These are phyloP conservation scores for Mormyrops attenuatus DNA, from an alignment of 2,797 vertebrate genomes.

Conservation along the genomic window DNA sequence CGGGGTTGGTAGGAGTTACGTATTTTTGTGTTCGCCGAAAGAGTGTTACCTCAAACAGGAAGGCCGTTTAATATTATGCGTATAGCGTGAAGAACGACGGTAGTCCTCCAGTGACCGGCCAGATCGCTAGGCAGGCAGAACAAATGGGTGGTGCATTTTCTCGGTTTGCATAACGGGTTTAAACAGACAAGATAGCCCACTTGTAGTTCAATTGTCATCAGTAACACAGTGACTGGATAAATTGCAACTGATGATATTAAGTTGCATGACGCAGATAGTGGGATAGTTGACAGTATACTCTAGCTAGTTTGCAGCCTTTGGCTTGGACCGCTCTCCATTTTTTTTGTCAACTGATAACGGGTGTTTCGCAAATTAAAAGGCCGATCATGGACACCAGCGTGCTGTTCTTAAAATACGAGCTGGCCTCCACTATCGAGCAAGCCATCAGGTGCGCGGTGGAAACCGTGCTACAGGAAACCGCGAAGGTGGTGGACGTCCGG, in stretches of 20 bases:
- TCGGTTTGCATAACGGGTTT: not conserved
- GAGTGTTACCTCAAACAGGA: not conserved
- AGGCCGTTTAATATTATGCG: not conserved
- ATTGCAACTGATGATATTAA: not conserved
- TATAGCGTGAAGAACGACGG: not conserved
- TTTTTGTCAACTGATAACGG: not conserved
- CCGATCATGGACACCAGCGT: slow-evolving; percentile 38
- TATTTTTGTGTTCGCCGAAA: not conserved
- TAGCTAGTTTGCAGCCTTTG: not conserved
- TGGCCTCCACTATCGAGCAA: slow-evolving; percentile 47
- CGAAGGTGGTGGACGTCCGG: slow-evolving; percentile 39
- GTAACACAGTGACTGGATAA: not conserved
- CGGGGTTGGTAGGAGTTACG: not conserved
- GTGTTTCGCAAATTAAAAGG: not conserved
- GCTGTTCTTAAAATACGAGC: slow-evolving; percentile 47
- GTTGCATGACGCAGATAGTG: not conserved
- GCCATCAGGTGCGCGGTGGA: slow-evolving; percentile 46
- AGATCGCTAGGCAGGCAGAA: not conserved
- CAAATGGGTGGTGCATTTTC: not conserved
- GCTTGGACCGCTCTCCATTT: not conserved
- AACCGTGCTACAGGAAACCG: slow-evolving; percentile 43
- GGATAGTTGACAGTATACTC: too few relatives aligned
- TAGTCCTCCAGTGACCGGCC: not conserved
- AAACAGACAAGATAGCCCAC: not conserved
- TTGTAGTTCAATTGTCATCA: not conserved